Conservation (phyloP, 2,888 invertebrate species). For the Oscheius sp. region DNA sequence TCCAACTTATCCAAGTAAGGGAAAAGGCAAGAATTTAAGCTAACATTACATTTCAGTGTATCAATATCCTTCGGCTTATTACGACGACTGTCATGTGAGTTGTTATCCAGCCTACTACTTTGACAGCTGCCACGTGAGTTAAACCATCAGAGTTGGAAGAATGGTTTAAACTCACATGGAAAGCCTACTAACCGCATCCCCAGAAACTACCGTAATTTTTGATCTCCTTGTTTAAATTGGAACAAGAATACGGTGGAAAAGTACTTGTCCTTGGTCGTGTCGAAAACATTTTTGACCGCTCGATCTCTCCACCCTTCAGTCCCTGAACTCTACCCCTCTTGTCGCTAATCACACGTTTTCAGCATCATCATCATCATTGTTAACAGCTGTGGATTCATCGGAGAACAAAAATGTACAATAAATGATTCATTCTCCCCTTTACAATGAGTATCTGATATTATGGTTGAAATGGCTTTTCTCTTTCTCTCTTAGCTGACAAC, state of each 20-base stretch:
- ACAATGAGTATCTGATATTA: slow-evolving; percentile 3
- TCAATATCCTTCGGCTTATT: slow-evolving; percentile 7
- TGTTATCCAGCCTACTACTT: slow-evolving; percentile 4
- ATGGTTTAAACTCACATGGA: background rate
- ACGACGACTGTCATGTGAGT: slow-evolving; percentile 24
- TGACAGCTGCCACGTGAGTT: slow-evolving; percentile 28
- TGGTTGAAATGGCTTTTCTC: no score
- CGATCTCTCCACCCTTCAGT: background rate
- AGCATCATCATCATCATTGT: background rate
- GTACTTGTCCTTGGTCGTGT: no score
- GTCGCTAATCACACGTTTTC: background rate
- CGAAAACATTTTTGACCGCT: no score
- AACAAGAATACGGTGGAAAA: no score
- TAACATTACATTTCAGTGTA: slow-evolving; percentile 6
- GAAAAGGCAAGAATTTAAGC: no score
- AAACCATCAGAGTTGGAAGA: background rate
- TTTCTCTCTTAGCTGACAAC: background rate
- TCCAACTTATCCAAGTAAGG: slow-evolving; percentile 1
- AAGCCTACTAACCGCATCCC: background rate
- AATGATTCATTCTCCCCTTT: background rate
- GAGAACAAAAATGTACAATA: background rate
- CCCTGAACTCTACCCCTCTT: background rate
- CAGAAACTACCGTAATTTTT: background rate
- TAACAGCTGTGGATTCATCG: no score
- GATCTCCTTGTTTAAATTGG: background rate